Evolutionary conservation across 2,113 vertebrate genomes (phyloP), one percentile per base, ranked within the genome.

Genomic region (Carassius gibelio): DNA sequence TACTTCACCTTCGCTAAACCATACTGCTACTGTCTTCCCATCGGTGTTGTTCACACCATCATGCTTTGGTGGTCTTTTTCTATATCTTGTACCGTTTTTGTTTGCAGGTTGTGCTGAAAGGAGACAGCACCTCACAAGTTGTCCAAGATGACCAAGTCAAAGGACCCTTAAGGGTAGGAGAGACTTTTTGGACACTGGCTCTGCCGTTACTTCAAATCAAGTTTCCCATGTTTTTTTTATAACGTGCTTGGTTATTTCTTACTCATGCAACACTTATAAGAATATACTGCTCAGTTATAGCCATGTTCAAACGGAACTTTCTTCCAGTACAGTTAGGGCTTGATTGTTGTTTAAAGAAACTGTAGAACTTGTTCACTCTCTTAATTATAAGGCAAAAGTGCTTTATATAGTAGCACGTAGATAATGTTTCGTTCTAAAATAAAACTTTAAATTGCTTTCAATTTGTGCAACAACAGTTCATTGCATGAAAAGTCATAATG

Each of bases 131-230:
- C 50, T 97, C 96, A 76, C 98, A 99, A 23, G 94, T 99, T 91
- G 97, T 99, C 52, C 98, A 99, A 90, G 98, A 99, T 90, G 98
- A 99, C 92, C 98, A 99, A 95, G 96, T 99, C 68, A 99, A 99
- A 95, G 98, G 98, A 82, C 94, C 96, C 85, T 94, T 99, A 88
- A 95, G 96, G 96, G 98, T 99, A 95, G 92, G 96, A 93, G 17
- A 50, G 34, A 19, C 19, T 8, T 34, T 34, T 48, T 75, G 17
- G 26, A 68, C 5, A 14, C 7, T 7, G 45, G 11, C 45, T 48
- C 45, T 48, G 45, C 42, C 9, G 42, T 45, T 45, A 45, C 8
- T 45, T 45, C 42, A 45, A 45, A 45, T 45, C 42, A 45, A 45
- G 8, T 45, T 45, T 45, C 42, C 2, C 10, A 5, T 69, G 9